phyloP scores from a whole-genome alignment of 2,888 invertebrate species.

The Serripes groenlandicus region DNA sequence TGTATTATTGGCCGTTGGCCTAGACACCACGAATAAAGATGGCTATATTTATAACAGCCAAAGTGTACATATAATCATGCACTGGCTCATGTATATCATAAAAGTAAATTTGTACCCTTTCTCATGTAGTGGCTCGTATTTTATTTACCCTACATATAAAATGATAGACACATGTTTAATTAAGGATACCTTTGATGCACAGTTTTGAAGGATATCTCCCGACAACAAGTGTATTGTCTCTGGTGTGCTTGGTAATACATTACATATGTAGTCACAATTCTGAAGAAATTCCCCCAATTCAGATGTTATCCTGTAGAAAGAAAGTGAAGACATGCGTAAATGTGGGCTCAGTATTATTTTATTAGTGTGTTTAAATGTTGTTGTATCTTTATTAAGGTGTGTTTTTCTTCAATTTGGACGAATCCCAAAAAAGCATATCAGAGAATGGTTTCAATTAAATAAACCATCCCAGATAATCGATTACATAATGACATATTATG shows the following conservation, averaged over 20 bases:
- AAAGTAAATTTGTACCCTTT: too few species aligned
- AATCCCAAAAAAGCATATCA: not conserved
- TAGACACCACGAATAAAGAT: too few species aligned
- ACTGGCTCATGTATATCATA: too few species aligned
- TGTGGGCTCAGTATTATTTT: not conserved
- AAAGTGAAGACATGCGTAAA: not conserved
- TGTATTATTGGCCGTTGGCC: too few species aligned
- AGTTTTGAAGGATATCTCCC: conserved; percentile 87
- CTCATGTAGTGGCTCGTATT: too few species aligned
- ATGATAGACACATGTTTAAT: too few species aligned
- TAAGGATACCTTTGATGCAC: conserved; percentile 85
- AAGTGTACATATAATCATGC: too few species aligned
- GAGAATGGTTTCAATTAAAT: not conserved
- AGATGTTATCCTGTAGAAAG: conserved; percentile 53
- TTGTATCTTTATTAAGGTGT: not conserved
- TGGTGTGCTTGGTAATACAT: conserved; percentile 88
- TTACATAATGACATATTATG: not conserved
- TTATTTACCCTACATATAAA: too few species aligned
- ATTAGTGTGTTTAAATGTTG: not conserved
- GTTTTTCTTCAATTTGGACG: not conserved
- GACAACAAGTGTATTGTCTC: conserved; percentile 88
- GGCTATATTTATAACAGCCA: too few species aligned
- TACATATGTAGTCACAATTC: conserved; percentile 88
- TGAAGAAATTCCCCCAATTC: conserved; percentile 83
- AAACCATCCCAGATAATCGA: not conserved